Base-by-base conservation (phyloP, 2,113 vertebrate genomes). In the Delphinapterus leucas region DNA sequence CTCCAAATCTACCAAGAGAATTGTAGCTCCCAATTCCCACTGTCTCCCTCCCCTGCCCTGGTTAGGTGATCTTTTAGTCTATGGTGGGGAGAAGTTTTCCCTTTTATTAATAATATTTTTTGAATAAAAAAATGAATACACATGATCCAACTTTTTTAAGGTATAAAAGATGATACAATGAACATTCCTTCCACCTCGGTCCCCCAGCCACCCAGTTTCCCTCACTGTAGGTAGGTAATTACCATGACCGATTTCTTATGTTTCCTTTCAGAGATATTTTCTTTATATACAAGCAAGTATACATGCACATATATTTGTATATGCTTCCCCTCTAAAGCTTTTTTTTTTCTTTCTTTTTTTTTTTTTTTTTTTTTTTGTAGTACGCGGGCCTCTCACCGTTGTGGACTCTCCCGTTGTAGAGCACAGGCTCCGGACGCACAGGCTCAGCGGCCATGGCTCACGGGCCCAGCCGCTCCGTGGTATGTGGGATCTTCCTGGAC, bases 41-140 rank as follows among this genome's bases (percentile, higher is more conserved):
- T 68, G 26, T 71, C 23, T 93, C 53, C 33, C 36, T 81, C n/a
- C 18, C 49, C 17, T 44, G 18, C 17, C 26, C 47, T 2, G 11
- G 58, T 73, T 55, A 76, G 23, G 44, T 26, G 11, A 74, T 65
- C 26, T 84, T 74, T 89, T 28, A 89, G 9, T n/a, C n/a, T 74
- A 65, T 26, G 3, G 8, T 79, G 38, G 49, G 63, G 18, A 77
- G 21, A 49, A 36, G 17, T 63, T 71, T 55, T 63, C 33, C 65
- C 41, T 89, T 74, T 65, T 26, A 67, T 44, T 65, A 94, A 94
- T 53, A 88, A 94, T 65, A 89, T 28, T 55, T 74, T 93, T 80
- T 71, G 13, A 83, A 44, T 44, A 90, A 67, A 84, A 76, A 84
- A 8, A 88, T 79, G 63, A 41, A 95, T 58, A 5, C 23, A 58